These are phyloP conservation scores for Drosophila seguyi DNA, from an alignment of 1,140 invertebrate genomes.

Conservation along the genomic window DNA sequence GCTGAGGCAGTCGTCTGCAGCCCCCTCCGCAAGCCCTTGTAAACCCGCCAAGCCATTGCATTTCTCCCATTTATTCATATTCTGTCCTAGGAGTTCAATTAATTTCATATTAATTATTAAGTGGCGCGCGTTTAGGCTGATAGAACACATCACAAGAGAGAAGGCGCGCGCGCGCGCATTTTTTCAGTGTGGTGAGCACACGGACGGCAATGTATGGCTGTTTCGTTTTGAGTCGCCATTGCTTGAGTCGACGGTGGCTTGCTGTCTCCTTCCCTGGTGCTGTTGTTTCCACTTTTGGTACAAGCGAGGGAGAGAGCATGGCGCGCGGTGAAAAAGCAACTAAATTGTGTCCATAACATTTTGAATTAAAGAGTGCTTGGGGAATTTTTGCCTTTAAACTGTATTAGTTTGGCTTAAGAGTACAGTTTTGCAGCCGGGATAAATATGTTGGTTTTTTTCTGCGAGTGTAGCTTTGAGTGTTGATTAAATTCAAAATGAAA, in stretches of 20 bases:
- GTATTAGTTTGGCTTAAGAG: constrained; percentile 4
- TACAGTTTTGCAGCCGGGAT: constrained; percentile 11
- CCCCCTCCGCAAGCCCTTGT: background rate
- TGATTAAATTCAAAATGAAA: background rate
- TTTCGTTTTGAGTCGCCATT: constrained; percentile 55
- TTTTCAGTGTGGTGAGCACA: constrained; percentile 26
- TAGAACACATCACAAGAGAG: constrained; percentile 4
- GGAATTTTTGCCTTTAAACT: background rate
- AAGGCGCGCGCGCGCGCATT: constrained; percentile 53
- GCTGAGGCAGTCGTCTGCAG: constrained; percentile 6
- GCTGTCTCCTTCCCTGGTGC: constrained; percentile 9
- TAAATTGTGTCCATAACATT: constrained; percentile 24
- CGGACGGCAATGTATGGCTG: constrained; percentile 29
- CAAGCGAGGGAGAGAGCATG: constrained; percentile 16
- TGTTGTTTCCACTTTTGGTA: constrained; percentile 21
- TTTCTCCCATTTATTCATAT: constrained; percentile 7
- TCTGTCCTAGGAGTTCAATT: constrained; percentile 21
- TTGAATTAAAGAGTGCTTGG: constrained; percentile 17
- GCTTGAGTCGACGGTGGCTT: constrained; percentile 29
- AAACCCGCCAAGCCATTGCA: constrained; percentile 8
- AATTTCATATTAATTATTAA: constrained; percentile 56
- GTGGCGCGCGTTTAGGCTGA: constrained; percentile 59
- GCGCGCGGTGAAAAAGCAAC: constrained; percentile 15
- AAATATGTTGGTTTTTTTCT: constrained; percentile 8
- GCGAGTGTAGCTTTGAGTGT: constrained; percentile 1